These are phyloP conservation scores for Bothrops alternatus DNA, from an alignment of 2,797 vertebrate species.

Conservation along the genomic window DNA sequence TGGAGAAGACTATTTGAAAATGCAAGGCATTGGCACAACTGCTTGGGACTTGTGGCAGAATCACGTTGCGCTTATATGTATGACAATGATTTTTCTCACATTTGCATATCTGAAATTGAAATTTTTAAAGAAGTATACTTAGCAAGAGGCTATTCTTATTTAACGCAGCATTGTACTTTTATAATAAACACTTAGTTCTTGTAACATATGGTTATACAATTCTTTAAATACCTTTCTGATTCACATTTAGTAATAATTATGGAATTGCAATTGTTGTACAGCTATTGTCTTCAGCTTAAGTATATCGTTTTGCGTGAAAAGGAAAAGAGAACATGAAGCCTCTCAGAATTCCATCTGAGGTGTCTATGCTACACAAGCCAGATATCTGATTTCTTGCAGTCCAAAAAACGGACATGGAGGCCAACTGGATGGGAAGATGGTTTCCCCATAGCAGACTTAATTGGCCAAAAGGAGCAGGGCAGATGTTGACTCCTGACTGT, in stretches of 20 bases:
- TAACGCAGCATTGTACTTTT: background rate
- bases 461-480: background rate
- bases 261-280: background rate
- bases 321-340: background rate
- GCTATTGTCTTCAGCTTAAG: background rate
- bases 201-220: background rate
- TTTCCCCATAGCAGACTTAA: background rate
- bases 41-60: constrained; percentile 79
- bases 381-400: background rate
- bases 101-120: constrained; percentile 80
- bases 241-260: background rate
- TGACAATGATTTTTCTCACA: constrained; percentile 77
- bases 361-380: background rate
- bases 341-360: background rate
- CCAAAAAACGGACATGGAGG: background rate
- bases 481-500: background rate
- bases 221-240: background rate
- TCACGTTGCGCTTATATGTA: constrained; percentile 72
- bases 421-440: background rate
- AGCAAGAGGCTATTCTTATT: background rate
- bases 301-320: background rate
- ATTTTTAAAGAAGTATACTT: constrained; percentile 79
- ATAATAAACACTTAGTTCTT: constrained; percentile 8
- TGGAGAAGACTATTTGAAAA: constrained; percentile 74
- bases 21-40: constrained; percentile 73